Base-by-base conservation (phyloP, 2,797 vertebrate species). In the Lacerta agilis region DNA sequence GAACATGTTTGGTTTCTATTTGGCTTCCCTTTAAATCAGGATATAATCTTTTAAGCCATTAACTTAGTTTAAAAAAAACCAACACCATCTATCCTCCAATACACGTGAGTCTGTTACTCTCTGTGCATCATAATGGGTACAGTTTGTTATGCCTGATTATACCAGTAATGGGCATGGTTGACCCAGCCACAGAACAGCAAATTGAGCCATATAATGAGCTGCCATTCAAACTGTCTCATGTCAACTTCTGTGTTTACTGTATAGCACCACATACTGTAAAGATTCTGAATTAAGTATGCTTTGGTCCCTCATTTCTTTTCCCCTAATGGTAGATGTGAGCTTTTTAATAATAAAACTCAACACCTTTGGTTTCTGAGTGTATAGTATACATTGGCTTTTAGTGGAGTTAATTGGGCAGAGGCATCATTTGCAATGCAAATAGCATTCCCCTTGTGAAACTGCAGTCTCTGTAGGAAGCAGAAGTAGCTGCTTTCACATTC, bases 391-490 rank as follows among this genome's bases (percentile, higher is more conserved):
- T 67, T 81, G 71, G 66, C 49, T 38, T 87, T 81, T 73, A 83
- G 29, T 88, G 8, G 27, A 88, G 8, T 78, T 92, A 41, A 73
- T 41, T 58, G 79, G 90, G 88, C 5, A 86, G 45, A 71, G 80
- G 15, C 36, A 91, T 95, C 33, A 91, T 95, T 95, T 94, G 88
- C 91, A 91, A 94, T 93, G 91, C 92, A 94, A 94, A 93, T 92
- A 1, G 72, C 87, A 64, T 91, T 29, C 76, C 93, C 87, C 89
- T 88, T 92, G 89, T 89, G 91, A 92, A 92, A 88, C 87, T 86
- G 92, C 55, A 88, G 49, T 85, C 88, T 88, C 92, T 85, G 58
- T 80, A 85, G 92, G 94, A 92, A 92, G 77, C 89, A 90, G 55
- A 92, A 90, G 90, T 87, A 90, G 86, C 86, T 90, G 84, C 92